Conservation (phyloP, 2,797 vertebrate species). For the Phyllotis vaccarum region DNA sequence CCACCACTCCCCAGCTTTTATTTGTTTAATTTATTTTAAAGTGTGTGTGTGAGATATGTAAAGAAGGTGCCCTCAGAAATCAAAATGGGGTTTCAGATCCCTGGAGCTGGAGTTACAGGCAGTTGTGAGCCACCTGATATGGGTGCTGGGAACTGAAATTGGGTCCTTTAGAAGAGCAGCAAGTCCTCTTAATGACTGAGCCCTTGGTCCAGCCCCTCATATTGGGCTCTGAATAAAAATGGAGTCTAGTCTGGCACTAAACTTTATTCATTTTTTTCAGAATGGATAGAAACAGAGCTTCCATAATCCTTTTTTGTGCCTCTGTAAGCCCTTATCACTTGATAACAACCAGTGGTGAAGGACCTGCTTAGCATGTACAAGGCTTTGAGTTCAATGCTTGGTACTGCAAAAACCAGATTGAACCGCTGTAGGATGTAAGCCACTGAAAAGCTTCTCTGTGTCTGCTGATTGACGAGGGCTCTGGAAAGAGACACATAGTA, state of each 20-base stretch:
- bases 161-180: background rate
- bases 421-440: no score
- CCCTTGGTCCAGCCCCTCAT: background rate
- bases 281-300: background rate
- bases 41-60: background rate
- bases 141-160: background rate
- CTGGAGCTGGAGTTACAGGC: background rate
- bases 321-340: background rate
- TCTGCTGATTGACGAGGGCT: background rate
- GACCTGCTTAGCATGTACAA: background rate
- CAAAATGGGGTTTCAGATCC: background rate
- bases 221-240: slow-evolving; percentile 36
- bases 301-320: background rate
- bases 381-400: background rate
- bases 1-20: no score
- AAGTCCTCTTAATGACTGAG: background rate
- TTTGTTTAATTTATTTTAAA: no score
- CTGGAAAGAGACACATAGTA: slow-evolving; percentile 33
- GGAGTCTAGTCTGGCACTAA: background rate
- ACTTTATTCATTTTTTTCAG: slow-evolving; percentile 56
- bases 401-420: background rate
- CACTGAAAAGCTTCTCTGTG: slow-evolving; percentile 42
- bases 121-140: background rate
- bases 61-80: background rate
- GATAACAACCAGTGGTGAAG: background rate